Evolutionary conservation across 1,140 invertebrate species (phyloP), one percentile per base, ranked within the genome.

Genomic region (Idris sp.): DNA sequence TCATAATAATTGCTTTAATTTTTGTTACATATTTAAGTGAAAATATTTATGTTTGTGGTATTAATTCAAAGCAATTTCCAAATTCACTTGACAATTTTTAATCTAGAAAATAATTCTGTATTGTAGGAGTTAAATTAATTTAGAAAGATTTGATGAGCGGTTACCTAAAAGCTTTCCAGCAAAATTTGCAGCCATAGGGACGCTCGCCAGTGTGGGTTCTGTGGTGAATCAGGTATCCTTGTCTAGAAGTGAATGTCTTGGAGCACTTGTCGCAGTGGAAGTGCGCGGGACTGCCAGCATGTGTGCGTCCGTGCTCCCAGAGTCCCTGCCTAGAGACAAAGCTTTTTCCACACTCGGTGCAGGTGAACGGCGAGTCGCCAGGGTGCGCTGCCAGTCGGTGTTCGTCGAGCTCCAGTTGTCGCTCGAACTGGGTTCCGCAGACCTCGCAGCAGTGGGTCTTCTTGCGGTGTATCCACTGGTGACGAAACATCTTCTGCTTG

Each of bases 141-240:
- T n/a, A n/a, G n/a, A n/a, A n/a, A n/a, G n/a, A n/a, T n/a, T n/a
- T n/a, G n/a, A n/a, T n/a, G n/a, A n/a, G n/a, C n/a, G n/a, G n/a
- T n/a, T n/a, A n/a, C n/a, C n/a, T n/a, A n/a, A 95, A 96, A 35
- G 93, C 91, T 80, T 96, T 96, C 76, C 93, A 93, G 79, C 94
- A 95, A 75, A 93, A 93, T 44, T 89, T 90, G 78, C 94, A 96
- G 13, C 90, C 91, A 72, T 93, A 93, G 0, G 92, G 88, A 36
- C 89, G 89, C 64, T 91, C 90, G 0, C 90, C 90, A 0, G 90
- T 90, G 40, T 92, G 90, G 1, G 88, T 90, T 6, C 90, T 83
- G 44, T 89, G 85, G 71, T 92, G 91, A 53, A 93, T 93, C 48
- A 92, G 88, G 49, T 89, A 89, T 0, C 95, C 89, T 89, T 95